These are phyloP conservation scores for Raillietiella orientalis DNA, from an alignment of 2,888 invertebrate genomes.

Conservation along the genomic window DNA sequence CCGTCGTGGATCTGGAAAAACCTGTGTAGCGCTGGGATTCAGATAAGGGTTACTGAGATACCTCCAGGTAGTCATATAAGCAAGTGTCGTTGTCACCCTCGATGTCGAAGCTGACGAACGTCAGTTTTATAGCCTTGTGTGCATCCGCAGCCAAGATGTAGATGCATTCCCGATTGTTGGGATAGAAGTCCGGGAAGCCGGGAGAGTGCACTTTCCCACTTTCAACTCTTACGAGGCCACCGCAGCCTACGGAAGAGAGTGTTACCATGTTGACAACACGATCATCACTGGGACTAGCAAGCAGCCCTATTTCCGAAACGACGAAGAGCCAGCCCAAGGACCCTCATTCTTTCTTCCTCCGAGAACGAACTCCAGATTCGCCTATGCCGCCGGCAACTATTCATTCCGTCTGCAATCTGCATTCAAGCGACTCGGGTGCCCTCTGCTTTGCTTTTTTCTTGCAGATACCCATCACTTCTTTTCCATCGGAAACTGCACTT, in stretches of 20 bases:
- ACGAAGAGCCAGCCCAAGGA: too few relatives aligned
- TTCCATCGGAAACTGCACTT: too few relatives aligned
- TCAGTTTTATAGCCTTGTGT: slow-evolving; percentile 27
- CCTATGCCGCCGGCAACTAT: too few relatives aligned
- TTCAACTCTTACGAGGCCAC: slow-evolving; percentile 20
- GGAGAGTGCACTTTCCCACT: slow-evolving; percentile 33
- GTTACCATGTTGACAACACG: slow-evolving; percentile 1
- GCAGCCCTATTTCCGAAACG: too few relatives aligned
- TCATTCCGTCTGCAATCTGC: too few relatives aligned
- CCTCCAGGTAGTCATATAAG: slow-evolving; percentile 19
- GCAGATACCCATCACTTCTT: too few relatives aligned
- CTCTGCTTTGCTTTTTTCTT: too few relatives aligned
- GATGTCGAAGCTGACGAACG: slow-evolving; percentile 13
- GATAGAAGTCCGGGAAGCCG: slow-evolving; percentile 35
- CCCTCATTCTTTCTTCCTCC: too few relatives aligned
- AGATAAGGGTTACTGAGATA: slow-evolving; percentile 8
- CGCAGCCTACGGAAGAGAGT: slow-evolving; percentile 20
- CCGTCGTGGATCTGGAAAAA: slow-evolving; percentile 32
- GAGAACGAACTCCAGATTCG: too few relatives aligned
- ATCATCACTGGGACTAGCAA: too few relatives aligned
- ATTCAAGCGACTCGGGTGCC: too few relatives aligned
- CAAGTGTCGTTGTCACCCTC: slow-evolving; percentile 14
- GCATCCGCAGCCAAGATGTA: slow-evolving; percentile 28
- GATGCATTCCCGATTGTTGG: slow-evolving; percentile 23
- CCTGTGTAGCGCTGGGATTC: not conserved